phyloP scores from a whole-genome alignment of 1,140 invertebrate genomes.

The Aphelenchoides fujianensis region DNA sequence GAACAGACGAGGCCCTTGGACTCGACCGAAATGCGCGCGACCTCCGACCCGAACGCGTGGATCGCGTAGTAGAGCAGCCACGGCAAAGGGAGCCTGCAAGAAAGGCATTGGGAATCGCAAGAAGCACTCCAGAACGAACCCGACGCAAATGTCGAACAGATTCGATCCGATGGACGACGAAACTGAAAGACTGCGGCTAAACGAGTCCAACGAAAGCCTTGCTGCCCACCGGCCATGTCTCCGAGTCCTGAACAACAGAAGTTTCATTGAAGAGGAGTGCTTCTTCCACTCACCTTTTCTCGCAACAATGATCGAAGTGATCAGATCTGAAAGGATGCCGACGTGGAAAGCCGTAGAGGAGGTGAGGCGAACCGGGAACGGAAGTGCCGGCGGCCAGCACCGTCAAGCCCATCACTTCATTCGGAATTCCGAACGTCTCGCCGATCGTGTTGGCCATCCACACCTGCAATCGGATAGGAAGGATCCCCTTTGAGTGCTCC shows the following conservation, averaged over 20 bases:
- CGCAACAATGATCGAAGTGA: conserved; percentile 65
- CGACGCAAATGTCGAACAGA: conserved; percentile 96
- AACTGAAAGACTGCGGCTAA: no score
- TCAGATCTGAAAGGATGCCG: conserved; percentile 26
- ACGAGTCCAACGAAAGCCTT: no score
- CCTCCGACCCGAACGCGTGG: conserved; percentile 7
- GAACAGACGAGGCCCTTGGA: conserved; percentile 94
- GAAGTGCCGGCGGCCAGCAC: conserved; percentile 66
- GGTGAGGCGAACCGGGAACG: conserved; percentile 63
- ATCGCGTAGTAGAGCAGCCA: conserved; percentile 70
- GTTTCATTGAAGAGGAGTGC: no score
- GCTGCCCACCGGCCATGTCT: conserved; percentile 98
- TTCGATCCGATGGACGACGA: conserved; percentile 97
- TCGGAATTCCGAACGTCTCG: conserved; percentile 63
- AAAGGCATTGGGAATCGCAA: conserved; percentile 29
- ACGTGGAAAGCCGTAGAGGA: not conserved
- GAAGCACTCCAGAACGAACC: conserved; percentile 64
- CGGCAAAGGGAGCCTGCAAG: conserved; percentile 82
- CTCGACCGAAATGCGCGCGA: conserved; percentile 62
- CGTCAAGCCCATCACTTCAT: conserved; percentile 65
- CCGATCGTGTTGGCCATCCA: conserved; percentile 65
- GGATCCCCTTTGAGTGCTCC: not conserved
- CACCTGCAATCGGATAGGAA: conserved; percentile 42
- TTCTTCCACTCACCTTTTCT: no score
- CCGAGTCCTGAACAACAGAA: no score